Conservation (phyloP, 2,888 invertebrate species). For the Eretmocerus hayati region DNA sequence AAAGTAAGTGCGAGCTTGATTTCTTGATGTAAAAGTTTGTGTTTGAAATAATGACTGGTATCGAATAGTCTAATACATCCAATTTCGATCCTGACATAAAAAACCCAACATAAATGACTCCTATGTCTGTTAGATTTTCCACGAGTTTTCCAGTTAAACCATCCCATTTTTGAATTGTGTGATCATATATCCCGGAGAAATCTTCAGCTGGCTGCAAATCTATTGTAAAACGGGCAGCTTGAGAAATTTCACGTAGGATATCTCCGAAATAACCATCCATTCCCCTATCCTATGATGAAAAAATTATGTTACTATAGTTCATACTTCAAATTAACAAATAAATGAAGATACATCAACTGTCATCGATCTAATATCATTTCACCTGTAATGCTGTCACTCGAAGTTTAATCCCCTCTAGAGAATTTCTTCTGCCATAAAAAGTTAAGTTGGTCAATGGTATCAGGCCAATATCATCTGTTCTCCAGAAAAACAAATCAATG, state of each 20-base stretch:
- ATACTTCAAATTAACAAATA: too few relatives aligned
- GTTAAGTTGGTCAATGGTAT: conserved; percentile 8
- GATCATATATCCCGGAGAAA: conserved; percentile 23
- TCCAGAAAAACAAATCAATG: conserved; percentile 21
- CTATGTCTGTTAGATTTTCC: conserved; percentile 25
- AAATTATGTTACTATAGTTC: neutral
- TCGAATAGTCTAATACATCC: conserved; percentile 26
- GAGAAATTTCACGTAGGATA: conserved; percentile 24
- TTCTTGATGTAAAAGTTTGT: conserved; percentile 23
- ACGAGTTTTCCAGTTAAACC: conserved; percentile 25
- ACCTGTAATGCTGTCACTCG: conserved; percentile 17
- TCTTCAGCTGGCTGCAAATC: conserved; percentile 5
- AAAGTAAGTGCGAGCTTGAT: conserved; percentile 20
- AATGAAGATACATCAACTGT: too few relatives aligned
- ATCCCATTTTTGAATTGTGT: conserved; percentile 21
- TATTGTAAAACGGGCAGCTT: conserved; percentile 26
- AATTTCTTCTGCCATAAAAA: conserved; percentile 23
- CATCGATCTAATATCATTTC: too few relatives aligned
- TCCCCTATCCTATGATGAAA: conserved; percentile 6
- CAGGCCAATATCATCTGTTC: conserved; percentile 3
- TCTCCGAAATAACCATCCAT: conserved; percentile 25
- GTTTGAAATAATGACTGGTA: conserved; percentile 24
- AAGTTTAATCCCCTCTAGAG: conserved; percentile 23
- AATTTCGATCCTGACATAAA: conserved; percentile 17
- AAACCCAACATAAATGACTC: conserved; percentile 16